These are phyloP conservation scores for Todiramphus saurophagus DNA, from an alignment of 2,113 vertebrate genomes.

Conservation along the genomic window DNA sequence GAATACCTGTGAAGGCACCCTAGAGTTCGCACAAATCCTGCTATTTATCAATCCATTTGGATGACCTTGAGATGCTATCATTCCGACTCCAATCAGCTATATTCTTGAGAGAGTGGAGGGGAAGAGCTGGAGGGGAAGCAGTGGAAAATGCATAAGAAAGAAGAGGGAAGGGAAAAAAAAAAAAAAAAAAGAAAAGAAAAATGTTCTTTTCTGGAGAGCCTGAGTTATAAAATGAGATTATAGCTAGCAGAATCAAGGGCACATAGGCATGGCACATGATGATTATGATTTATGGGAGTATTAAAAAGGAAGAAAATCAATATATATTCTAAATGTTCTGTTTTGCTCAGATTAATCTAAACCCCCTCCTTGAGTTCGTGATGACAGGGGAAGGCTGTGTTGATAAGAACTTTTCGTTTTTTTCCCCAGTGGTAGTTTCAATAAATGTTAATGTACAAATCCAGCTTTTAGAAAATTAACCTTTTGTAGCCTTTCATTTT, in stretches of 20 bases:
- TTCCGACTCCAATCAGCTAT: neutral
- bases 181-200: constrained; percentile 26
- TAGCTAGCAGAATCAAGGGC: constrained; percentile 65
- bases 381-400: constrained; percentile 1
- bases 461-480: neutral
- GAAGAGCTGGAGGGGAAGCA: neutral
- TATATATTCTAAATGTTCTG: constrained; percentile 68
- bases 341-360: constrained; percentile 62
- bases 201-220: constrained; percentile 26
- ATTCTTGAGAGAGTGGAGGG: neutral
- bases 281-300: constrained; percentile 73
- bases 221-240: constrained; percentile 65
- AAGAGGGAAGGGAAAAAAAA: neutral
- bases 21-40: neutral
- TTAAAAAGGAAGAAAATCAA: constrained; percentile 70
- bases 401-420: neutral
- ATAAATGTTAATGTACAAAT: neutral
- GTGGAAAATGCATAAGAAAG: constrained; percentile 31
- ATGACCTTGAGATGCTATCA: constrained; percentile 55
- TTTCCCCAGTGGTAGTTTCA: neutral
- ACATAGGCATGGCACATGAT: constrained; percentile 47
- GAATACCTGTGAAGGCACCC: neutral
- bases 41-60: constrained; percentile 20
- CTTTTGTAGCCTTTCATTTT: neutral
- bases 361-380: neutral